Conservation (phyloP, 2,888 invertebrate genomes). For the Drosophila meridiana region DNA sequence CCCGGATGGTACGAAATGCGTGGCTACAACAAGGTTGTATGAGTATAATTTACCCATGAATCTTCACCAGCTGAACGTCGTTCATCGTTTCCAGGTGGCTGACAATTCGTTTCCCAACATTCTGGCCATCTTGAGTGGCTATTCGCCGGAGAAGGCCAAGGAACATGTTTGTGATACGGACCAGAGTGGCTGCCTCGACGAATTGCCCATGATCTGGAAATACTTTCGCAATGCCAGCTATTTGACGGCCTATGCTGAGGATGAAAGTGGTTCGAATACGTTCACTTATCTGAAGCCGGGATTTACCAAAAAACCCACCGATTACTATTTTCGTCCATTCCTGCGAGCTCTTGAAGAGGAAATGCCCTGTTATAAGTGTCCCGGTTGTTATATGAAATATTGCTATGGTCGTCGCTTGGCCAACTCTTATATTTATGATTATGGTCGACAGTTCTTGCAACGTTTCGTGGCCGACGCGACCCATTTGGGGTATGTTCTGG, state of each 20-base stretch:
- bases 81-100: slow-evolving; percentile 86
- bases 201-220: slow-evolving; percentile 91
- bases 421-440: slow-evolving; percentile 88
- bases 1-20: slow-evolving; percentile 89
- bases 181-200: slow-evolving; percentile 87
- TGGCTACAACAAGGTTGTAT: slow-evolving; percentile 88
- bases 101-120: slow-evolving; percentile 96
- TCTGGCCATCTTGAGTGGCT: slow-evolving; percentile 91
- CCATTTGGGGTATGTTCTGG: slow-evolving; percentile 91
- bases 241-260: slow-evolving; percentile 91
- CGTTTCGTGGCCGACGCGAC: slow-evolving; percentile 86
- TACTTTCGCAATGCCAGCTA: slow-evolving; percentile 89
- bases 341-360: slow-evolving; percentile 88
- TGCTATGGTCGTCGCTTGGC: slow-evolving; percentile 87
- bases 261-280: slow-evolving; percentile 87
- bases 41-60: slow-evolving; percentile 68
- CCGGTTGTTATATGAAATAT: slow-evolving; percentile 82
- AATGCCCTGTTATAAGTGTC: slow-evolving; percentile 73
- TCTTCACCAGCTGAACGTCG: background rate
- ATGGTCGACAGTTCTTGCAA: slow-evolving; percentile 88
- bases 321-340: slow-evolving; percentile 91
- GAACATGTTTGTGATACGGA: slow-evolving; percentile 85
- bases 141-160: slow-evolving; percentile 85
- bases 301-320: slow-evolving; percentile 90
- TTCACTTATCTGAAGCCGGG: slow-evolving; percentile 88